Evolutionary conservation across 2,888 invertebrate genomes (phyloP).

Genomic region (Pogonocherus hispidulus): DNA sequence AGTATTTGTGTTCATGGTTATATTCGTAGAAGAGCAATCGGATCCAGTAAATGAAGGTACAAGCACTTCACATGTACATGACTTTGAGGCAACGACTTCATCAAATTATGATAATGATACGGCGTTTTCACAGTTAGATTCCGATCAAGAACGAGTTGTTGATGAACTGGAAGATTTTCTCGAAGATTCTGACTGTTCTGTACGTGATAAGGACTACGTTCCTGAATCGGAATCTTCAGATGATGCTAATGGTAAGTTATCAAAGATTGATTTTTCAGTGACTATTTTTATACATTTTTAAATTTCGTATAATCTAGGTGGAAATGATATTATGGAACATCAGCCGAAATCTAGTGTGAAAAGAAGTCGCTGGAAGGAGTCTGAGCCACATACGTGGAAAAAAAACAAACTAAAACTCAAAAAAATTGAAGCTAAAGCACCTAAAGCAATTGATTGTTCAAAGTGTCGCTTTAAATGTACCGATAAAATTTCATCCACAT

Average conservation of each 20-base stretch:
- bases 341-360: neutral
- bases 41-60: neutral
- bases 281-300: neutral
- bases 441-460: conserved; percentile 15
- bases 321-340: neutral
- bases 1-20: neutral
- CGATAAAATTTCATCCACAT: conserved; percentile 1
- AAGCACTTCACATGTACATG: neutral
- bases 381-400: conserved; percentile 14
- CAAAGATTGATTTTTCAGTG: neutral
- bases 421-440: conserved; percentile 18
- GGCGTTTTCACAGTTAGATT: neutral
- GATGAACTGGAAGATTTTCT: conserved; percentile 1
- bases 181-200: conserved; percentile 13
- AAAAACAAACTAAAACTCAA: conserved; percentile 3
- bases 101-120: neutral
- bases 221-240: neutral
- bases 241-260: neutral
- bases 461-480: conserved; percentile 26
- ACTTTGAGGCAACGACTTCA: neutral
- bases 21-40: neutral
- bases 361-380: conserved; percentile 12
- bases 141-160: conserved; percentile 1
- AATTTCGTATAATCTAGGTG: neutral
- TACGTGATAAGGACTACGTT: conserved; percentile 6